phyloP scores from a whole-genome alignment of 2,113 vertebrate genomes.

The Gila orcuttii region DNA sequence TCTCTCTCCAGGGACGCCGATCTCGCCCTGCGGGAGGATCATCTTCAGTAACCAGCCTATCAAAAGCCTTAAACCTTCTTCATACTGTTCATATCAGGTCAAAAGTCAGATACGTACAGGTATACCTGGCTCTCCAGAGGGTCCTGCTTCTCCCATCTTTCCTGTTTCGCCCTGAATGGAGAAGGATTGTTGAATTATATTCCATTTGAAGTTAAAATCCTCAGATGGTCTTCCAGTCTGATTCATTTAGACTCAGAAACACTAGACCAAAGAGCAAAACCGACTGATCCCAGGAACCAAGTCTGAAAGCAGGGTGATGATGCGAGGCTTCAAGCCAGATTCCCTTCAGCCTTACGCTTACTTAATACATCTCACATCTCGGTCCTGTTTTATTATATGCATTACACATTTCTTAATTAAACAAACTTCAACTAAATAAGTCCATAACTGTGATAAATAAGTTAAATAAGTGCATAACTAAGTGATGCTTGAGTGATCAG shows the following conservation, averaged over 20 bases:
- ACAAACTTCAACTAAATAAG: too few species aligned
- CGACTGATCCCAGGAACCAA: neutral
- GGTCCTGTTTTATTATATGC: too few species aligned
- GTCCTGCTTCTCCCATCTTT: slow-evolving; percentile 85
- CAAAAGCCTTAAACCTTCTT: neutral
- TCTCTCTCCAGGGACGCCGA: slow-evolving; percentile 87
- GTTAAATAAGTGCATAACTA: too few species aligned
- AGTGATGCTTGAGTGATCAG: too few species aligned
- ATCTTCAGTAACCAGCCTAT: slow-evolving; percentile 31
- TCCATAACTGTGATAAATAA: too few species aligned
- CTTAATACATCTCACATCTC: too few species aligned
- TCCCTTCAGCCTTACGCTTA: too few species aligned
- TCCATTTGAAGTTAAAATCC: neutral
- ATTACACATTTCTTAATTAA: too few species aligned
- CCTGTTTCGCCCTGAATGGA: slow-evolving; percentile 82
- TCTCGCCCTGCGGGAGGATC: slow-evolving; percentile 79
- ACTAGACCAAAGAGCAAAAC: neutral
- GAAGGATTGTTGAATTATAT: neutral
- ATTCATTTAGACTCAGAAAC: neutral
- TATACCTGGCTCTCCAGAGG: slow-evolving; percentile 95
- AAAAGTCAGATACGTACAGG: slow-evolving; percentile 86
- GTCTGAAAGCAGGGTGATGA: too few species aligned
- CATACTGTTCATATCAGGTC: slow-evolving; percentile 35
- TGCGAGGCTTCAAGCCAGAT: too few species aligned
- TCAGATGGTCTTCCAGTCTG: neutral